A percentile compares a stretch with the other conserved stretches of the same genome.
These are phyloP conservation scores for Limanda limanda DNA, from an alignment of 2,113 vertebrate species.

Conservation along the genomic window DNA sequence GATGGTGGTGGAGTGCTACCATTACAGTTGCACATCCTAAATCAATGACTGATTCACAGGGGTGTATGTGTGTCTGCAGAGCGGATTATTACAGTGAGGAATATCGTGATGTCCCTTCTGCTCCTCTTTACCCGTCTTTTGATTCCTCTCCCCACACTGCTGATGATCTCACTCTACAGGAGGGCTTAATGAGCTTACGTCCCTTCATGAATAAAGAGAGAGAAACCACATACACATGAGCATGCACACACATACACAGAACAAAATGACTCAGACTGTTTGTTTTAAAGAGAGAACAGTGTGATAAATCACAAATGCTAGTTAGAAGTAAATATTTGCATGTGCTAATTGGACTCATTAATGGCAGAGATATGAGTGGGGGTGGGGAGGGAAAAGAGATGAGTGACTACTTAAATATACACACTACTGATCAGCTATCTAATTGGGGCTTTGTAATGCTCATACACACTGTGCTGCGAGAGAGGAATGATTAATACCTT, in stretches of 20 bases:
- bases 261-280: conserved; percentile 48
- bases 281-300: conserved; percentile 71
- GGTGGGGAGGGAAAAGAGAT: conserved; percentile 44
- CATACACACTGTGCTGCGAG: conserved; percentile 42
- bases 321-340: conserved; percentile 82
- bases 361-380: conserved; percentile 64
- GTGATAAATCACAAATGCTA: conserved; percentile 78
- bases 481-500: conserved; percentile 74
- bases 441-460: conserved; percentile 76
- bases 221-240: conserved; percentile 6
- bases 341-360: conserved; percentile 83
- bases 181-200: conserved; percentile 71
- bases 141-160: conserved; percentile 56
- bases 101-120: conserved; percentile 37
- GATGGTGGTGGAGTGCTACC: conserved; percentile 72
- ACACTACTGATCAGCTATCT: conserved; percentile 70
- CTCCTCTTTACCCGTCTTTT: conserved; percentile 50
- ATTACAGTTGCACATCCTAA: conserved; percentile 72
- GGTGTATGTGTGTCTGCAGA: conserved; percentile 44
- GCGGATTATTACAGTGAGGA: conserved; percentile 35
- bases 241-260: conserved; percentile 19
- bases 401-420: conserved; percentile 72
- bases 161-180: conserved; percentile 73
- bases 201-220: conserved; percentile 54
- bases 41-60: conserved; percentile 64